Base-by-base conservation (phyloP, 2,888 invertebrate genomes). In the Corbicula japonica region DNA sequence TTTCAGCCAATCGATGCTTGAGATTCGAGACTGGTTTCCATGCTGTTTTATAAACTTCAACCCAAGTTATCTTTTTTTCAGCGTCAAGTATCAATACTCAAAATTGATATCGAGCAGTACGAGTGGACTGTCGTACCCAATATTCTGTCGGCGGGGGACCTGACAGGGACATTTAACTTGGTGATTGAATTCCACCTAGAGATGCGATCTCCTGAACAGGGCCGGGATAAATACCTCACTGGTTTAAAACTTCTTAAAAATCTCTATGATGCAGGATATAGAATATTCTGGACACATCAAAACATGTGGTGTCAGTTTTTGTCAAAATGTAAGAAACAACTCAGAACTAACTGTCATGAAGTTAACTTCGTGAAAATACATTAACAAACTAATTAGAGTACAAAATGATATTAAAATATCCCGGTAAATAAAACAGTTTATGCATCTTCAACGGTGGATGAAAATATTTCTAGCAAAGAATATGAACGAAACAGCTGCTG, bases 91-190 rank as follows among this genome's bases (percentile, higher is more conserved):
- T 44, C 61, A 10, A 73, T 86, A n/a, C 54, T 87, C 10, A 87
- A 87, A 58, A 61, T 87, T 60, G 87, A 87, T 68, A 81, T 87
- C 3, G 87, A 87, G 60, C 80, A 76, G 35, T 87, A 84, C 79
- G 87, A 87, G 52, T 87, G 87, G 87, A 56, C 80, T 38, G 86
- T 86, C 21, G 56, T 87, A 21, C 84, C 84, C 0, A 71, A 84
- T 26, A 71, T 86, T 18, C 38, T 87, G 23, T 30, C 72, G 23
- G 52, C 77, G 0, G 78, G 75, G 1, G 62, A 72, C 10, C 60
- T 87, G 30, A 32, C n/a, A 1, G 48, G 77, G 0, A 76, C 82
- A 0, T 65, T 56, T 2, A 85, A 87, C 61, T 50, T 87, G 10
- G 70, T 83, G 2, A 70, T 87, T 28, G 87, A 87, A 66, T 70